These are phyloP conservation scores for Lethocerus indicus DNA, from an alignment of 1,140 invertebrate species.

Conservation along the genomic window DNA sequence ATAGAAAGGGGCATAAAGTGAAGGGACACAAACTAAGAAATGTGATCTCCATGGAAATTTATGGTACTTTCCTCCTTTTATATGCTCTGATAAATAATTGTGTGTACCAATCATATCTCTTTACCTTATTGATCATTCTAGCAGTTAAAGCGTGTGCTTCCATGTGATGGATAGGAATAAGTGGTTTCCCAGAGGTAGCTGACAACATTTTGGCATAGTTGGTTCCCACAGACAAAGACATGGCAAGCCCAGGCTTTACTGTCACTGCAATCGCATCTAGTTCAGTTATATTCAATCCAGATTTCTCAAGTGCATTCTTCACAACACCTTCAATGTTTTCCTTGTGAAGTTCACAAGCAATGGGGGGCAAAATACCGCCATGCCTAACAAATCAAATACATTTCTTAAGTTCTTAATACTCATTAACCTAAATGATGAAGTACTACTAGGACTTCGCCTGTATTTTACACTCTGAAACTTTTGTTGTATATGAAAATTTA, in stretches of 20 bases:
- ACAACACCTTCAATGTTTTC: slow-evolving; percentile 62
- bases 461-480: too few species aligned
- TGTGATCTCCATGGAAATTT: too few species aligned
- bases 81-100: too few species aligned
- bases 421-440: too few species aligned
- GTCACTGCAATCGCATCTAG: slow-evolving; percentile 85
- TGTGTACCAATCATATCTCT: too few species aligned
- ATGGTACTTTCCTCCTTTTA: too few species aligned
- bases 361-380: slow-evolving; percentile 80
- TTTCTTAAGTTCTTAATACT: background rate
- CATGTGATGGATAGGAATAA: slow-evolving; percentile 97
- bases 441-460: too few species aligned
- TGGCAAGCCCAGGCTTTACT: slow-evolving; percentile 64
- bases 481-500: background rate
- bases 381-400: slow-evolving; percentile 34
- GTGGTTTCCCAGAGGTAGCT: slow-evolving; percentile 49
- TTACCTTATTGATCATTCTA: slow-evolving; percentile 48
- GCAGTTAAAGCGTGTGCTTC: slow-evolving; percentile 90
- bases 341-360: slow-evolving; percentile 67
- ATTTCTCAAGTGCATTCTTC: slow-evolving; percentile 41
- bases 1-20: too few species aligned
- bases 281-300: slow-evolving; percentile 47
- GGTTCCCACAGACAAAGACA: slow-evolving; percentile 64
- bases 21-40: too few species aligned
- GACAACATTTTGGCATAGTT: slow-evolving; percentile 70